These are phyloP conservation scores for Scolopax rusticola DNA, from an alignment of 2,797 vertebrate species.

Conservation along the genomic window DNA sequence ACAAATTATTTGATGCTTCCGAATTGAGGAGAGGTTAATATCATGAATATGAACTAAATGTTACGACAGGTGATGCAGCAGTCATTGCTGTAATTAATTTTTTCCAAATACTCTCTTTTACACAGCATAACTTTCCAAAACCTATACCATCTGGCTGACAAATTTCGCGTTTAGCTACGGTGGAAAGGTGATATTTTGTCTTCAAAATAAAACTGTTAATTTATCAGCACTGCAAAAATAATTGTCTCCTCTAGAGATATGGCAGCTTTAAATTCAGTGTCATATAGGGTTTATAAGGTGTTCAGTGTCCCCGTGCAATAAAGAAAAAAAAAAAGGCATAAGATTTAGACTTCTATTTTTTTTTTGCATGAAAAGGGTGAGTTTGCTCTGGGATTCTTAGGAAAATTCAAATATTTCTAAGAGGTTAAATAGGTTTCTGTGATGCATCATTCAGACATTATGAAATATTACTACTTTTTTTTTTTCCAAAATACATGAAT, in stretches of 20 bases:
- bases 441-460: not conserved
- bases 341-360: not conserved
- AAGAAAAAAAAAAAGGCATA: not conserved
- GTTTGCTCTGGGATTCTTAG: not conserved
- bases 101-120: slow-evolving; percentile 5
- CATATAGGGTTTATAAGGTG: not conserved
- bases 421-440: not conserved
- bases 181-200: not conserved
- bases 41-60: not conserved
- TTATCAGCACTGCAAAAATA: not conserved
- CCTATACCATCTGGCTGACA: not conserved
- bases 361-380: not conserved
- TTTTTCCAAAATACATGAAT: not conserved
- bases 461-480: not conserved
- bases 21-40: not conserved
- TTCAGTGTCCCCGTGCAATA: not conserved
- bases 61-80: not conserved
- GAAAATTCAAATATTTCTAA: not conserved
- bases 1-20: not conserved
- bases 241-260: not conserved
- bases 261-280: not conserved
- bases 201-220: not conserved
- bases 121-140: not conserved
- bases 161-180: not conserved
- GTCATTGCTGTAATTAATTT: not conserved